Evolutionary conservation across 2,113 vertebrate species (phyloP), one percentile per base, ranked within the genome.

Genomic region (Mus spicilegus): DNA sequence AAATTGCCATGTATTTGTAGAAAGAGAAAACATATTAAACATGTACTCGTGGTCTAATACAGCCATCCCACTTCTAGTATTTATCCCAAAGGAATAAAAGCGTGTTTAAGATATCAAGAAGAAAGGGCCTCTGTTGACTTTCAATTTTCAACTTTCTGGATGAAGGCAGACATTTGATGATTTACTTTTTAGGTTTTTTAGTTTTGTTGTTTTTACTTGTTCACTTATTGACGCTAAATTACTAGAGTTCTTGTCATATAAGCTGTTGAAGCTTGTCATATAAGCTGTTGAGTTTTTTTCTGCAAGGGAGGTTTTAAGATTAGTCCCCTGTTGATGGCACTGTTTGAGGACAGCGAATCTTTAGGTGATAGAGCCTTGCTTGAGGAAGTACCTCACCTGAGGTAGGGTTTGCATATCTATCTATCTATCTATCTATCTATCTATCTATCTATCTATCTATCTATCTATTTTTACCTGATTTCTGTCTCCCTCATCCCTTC

Each of bases 141-240:
- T 81, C 78, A 81, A 12, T 56, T 81, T 80, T 5, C 39, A 81
- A 36, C 63, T 91, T 95, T n/a, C 22, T 67, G 63, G 87, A 69
- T 58, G 30, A 96, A 92, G 77, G 24, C 89, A 82, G 49, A 73
- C 9, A 42, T 67, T 94, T 94, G n/a, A 91, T 72, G 92, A 77
- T 49, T 49, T 95, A 58, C 4, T 97, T 54, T 56, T 20, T 17
- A 72, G 7, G 51, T 80, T 80, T 80, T 13, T 36, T n/a, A 54
- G 9, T 42, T 89, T 91, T 58, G 65, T 65, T 49, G 7, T 36
- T 75, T 85, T 89, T 61, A 82, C 28, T 87, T n/a, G 3, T 67
- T 90, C 77, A 78, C 75, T 90, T 42, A 72, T 46, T 77, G 36
- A 72, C 51, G 7, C 84, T 86, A 94, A 89, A 63, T 56, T 81